A percentile compares a stretch with the other conserved stretches of the same genome.
These are phyloP conservation scores for Probosciger aterrimus DNA, from an alignment of 2,113 vertebrate genomes.

Conservation along the genomic window DNA sequence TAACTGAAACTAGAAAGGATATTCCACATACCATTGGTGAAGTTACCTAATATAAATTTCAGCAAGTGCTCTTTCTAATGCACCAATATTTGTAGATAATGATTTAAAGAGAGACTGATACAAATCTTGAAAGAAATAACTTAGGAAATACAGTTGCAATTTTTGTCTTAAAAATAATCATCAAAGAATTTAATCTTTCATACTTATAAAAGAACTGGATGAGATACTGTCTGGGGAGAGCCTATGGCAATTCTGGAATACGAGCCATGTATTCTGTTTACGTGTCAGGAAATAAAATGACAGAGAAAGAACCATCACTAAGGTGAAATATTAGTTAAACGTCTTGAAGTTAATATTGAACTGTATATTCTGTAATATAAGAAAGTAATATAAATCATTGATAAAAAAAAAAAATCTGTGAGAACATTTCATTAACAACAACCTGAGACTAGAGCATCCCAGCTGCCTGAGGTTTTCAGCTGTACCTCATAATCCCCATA, in stretches of 20 bases:
- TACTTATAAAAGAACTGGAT: neutral
- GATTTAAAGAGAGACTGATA: neutral
- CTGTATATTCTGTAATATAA: neutral
- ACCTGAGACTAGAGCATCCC: neutral
- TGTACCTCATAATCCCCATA: neutral
- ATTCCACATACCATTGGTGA: neutral
- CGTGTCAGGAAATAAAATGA: neutral
- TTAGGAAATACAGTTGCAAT: neutral
- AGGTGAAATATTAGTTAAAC: neutral
- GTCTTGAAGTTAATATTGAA: neutral
- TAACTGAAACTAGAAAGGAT: neutral
- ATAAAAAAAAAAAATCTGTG: neutral
- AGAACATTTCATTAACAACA: neutral
- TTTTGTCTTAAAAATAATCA: neutral
- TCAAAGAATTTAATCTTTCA: conserved; percentile 2
- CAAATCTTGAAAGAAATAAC: neutral
- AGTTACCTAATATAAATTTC: neutral
- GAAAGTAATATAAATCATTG: neutral
- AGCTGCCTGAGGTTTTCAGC: neutral
- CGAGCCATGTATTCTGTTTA: neutral
- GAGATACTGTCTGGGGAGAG: neutral
- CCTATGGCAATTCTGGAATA: neutral
- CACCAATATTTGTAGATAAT: neutral
- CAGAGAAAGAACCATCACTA: neutral
- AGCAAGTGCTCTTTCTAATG: neutral